Evolutionary conservation across 1,140 invertebrate genomes (phyloP), one percentile per base, ranked within the genome.

Genomic region (Hesperophylax magnus): DNA sequence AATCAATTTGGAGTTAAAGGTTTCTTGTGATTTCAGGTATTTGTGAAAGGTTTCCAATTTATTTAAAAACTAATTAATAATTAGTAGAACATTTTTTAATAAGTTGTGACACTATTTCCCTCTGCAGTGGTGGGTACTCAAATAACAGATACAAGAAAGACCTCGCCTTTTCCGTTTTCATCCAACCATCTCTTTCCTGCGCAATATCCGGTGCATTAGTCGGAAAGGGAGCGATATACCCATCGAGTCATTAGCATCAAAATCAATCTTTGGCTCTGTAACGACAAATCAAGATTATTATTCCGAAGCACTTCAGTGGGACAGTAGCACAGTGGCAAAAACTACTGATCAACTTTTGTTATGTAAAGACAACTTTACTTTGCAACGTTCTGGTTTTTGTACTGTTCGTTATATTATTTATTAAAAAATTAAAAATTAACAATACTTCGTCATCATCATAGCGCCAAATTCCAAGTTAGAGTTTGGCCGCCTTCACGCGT

Each of bases 161-260:
- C 77, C 77, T 79, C 77, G 31, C 77, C 77, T 79, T 78, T 72
- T 79, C 77, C 77, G 77, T 72, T 72, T 72, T 67, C 77, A 67
- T 69, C 60, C 47, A 53, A 18, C 77, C 77, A 17, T 79, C 56
- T 79, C 77, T 56, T 72, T 79, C 65, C 77, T 56, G 53, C 65
- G 52, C 53, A 79, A 79, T 79, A 79, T 79, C 77, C 77, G 77
- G 77, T 72, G 24, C 77, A 79, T 79, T 79, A 79, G 77, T 60
- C 47, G 11, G 77, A 79, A 61, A 58, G 77, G 56, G 77, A 79
- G 34, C 65, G 77, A 79, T 72, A 72, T 78, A 72, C 58, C 17
- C 14, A 77, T 34, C 17, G 58, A 77, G 47, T 77, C 75, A 77
- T 77, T 77, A 77, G 75, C 75, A 58, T 39, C 53, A 56, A 75